A percentile compares a stretch with the other conserved stretches of the same genome.
Evolutionary conservation across 2,888 invertebrate species (phyloP).

Genomic region (Ariolimax columbianus): DNA sequence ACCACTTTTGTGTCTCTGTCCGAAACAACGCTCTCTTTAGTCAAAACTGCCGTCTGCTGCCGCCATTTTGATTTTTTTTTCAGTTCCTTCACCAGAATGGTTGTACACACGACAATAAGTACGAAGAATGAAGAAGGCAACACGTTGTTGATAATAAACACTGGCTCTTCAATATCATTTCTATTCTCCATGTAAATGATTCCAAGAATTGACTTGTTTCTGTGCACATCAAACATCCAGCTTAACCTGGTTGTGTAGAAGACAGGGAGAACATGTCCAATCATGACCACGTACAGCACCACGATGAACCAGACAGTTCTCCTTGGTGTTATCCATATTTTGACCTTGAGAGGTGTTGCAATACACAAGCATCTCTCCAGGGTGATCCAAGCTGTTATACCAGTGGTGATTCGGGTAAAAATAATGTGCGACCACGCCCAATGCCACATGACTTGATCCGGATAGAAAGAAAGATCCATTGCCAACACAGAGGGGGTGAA

Average conservation of each 20-base stretch:
- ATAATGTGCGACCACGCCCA: not conserved
- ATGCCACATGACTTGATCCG: conserved; percentile 5
- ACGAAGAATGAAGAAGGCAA: not conserved
- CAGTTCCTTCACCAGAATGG: conserved; percentile 1
- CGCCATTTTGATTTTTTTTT: conserved; percentile 18
- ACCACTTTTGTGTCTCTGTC: not conserved
- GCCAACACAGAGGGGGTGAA: not conserved
- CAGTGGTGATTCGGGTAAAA: not conserved
- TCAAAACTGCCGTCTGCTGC: not conserved
- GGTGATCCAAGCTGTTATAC: conserved; percentile 2
- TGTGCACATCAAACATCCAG: not conserved
- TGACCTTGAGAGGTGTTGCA: not conserved
- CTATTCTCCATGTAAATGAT: not conserved
- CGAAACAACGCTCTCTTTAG: not conserved
- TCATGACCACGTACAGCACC: not conserved
- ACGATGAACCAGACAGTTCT: not conserved
- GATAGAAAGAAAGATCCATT: conserved; percentile 21
- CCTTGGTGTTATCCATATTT: not conserved
- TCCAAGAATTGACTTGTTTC: conserved; percentile 16
- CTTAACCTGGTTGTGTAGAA: not conserved
- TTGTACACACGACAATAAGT: not conserved
- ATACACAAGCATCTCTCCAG: conserved; percentile 4
- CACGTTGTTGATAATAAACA: conserved; percentile 4
- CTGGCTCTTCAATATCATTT: not conserved
- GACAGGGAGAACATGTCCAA: not conserved